Conservation (phyloP, 2,888 invertebrate species). For the Acronicta psi region DNA sequence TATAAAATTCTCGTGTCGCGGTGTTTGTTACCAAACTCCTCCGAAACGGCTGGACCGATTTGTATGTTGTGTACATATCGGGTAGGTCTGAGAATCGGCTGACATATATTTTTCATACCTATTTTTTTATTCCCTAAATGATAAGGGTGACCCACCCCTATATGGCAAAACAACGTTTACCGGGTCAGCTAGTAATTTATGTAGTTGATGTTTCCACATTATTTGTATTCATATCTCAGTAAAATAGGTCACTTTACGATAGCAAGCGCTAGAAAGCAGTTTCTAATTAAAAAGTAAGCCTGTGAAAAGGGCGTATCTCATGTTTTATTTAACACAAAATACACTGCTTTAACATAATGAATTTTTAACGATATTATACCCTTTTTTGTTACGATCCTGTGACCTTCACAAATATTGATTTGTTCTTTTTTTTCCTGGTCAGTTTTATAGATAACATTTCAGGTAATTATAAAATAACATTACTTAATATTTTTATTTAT, state of each 20-base stretch:
- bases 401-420: slow-evolving; percentile 24
- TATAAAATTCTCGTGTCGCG: too few species aligned
- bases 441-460: not conserved
- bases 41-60: too few species aligned
- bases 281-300: slow-evolving; percentile 43
- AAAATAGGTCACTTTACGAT: slow-evolving; percentile 36
- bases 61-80: too few species aligned
- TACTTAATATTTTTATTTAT: too few species aligned
- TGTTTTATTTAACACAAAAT: slow-evolving; percentile 33
- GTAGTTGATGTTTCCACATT: not conserved
- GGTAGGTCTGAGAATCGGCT: too few species aligned
- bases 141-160: too few species aligned
- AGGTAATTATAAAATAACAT: slow-evolving; percentile 12
- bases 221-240: slow-evolving; percentile 9
- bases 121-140: too few species aligned
- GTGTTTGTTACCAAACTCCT: too few species aligned
- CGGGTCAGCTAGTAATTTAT: too few species aligned
- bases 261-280: slow-evolving; percentile 5
- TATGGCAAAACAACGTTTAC: too few species aligned
- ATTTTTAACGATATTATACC: slow-evolving; percentile 15
- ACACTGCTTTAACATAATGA: slow-evolving; percentile 28
- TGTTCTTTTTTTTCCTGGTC: slow-evolving; percentile 12
- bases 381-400: slow-evolving; percentile 5
- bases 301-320: slow-evolving; percentile 29
- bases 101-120: too few species aligned